These are phyloP conservation scores for Boloria euphrosyne DNA, from an alignment of 2,888 invertebrate species.

Conservation along the genomic window DNA sequence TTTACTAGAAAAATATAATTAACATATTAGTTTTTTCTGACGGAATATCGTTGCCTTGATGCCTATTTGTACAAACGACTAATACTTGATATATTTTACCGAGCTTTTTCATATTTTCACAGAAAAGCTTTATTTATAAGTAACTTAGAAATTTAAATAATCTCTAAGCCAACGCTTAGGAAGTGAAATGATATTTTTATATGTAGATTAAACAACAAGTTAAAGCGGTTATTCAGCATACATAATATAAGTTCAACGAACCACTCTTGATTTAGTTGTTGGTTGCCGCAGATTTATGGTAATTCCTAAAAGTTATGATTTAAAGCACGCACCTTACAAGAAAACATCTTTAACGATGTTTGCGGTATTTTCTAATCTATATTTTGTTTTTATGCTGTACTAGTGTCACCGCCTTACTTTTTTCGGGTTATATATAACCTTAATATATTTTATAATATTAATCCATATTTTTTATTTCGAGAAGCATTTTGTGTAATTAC, in stretches of 20 bases:
- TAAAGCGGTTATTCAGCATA: constrained; percentile 22
- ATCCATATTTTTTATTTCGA: no score
- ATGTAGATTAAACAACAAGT: constrained; percentile 2
- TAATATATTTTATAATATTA: no score
- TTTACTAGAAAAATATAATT: no score
- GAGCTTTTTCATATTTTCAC: no score
- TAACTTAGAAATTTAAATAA: not conserved
- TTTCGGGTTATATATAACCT: no score
- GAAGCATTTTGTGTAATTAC: no score
- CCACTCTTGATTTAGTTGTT: constrained; percentile 35
- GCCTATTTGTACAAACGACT: no score
- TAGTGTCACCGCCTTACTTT: no score
- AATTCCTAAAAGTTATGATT: constrained; percentile 64
- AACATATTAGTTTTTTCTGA: no score
- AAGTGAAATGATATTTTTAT: not conserved
- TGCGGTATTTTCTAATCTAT: constrained; percentile 1
- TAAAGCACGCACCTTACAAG: constrained; percentile 44
- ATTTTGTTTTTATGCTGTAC: constrained; percentile 6
- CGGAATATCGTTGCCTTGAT: no score
- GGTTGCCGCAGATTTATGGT: constrained; percentile 53
- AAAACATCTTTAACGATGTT: constrained; percentile 34
- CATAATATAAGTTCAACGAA: constrained; percentile 28
- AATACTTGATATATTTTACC: no score
- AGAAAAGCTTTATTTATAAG: not conserved
- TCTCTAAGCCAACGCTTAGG: no score